Percentiles rank a stretch among this genome's conserved stretches.
These are phyloP conservation scores for Etheostoma perlongum DNA, from an alignment of 2,797 vertebrate species.

Conservation along the genomic window DNA sequence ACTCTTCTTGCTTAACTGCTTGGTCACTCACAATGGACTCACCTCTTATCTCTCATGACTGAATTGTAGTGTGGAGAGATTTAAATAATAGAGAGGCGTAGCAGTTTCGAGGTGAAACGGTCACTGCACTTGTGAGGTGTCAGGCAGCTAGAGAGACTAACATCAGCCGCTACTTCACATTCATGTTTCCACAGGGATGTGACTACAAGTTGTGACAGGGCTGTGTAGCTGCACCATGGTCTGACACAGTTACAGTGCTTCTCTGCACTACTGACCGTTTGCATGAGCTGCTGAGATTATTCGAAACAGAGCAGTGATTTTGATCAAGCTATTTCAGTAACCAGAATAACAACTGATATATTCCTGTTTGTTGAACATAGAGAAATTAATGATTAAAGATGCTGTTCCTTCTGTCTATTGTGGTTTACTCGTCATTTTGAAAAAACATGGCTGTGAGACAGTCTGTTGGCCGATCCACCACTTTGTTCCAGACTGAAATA, in stretches of 20 bases:
- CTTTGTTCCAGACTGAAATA: slow-evolving; percentile 16
- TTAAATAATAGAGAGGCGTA: slow-evolving; percentile 56
- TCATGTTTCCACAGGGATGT: slow-evolving; percentile 49
- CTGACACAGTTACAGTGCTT: slow-evolving; percentile 20
- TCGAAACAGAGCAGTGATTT: neutral
- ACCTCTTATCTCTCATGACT: slow-evolving; percentile 13
- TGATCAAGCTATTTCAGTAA: neutral
- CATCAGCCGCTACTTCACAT: slow-evolving; percentile 46
- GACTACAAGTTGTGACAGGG: slow-evolving; percentile 29
- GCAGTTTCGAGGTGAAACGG: slow-evolving; percentile 48
- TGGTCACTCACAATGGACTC: neutral
- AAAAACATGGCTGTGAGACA: neutral
- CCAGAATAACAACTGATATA: no score
- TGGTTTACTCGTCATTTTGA: neutral
- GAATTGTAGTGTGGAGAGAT: slow-evolving; percentile 23
- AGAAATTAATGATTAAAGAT: slow-evolving; percentile 1
- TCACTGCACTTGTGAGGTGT: slow-evolving; percentile 60
- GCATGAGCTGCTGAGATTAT: slow-evolving; percentile 7
- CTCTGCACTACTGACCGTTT: slow-evolving; percentile 19
- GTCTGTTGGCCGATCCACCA: neutral
- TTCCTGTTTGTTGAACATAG: neutral
- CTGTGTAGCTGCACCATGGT: slow-evolving; percentile 8
- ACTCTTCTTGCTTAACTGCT: no score
- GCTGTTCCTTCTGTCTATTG: neutral
- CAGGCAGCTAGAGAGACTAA: slow-evolving; percentile 36